These are phyloP conservation scores for Tetropium fuscum DNA, from an alignment of 2,888 invertebrate species.

Conservation along the genomic window DNA sequence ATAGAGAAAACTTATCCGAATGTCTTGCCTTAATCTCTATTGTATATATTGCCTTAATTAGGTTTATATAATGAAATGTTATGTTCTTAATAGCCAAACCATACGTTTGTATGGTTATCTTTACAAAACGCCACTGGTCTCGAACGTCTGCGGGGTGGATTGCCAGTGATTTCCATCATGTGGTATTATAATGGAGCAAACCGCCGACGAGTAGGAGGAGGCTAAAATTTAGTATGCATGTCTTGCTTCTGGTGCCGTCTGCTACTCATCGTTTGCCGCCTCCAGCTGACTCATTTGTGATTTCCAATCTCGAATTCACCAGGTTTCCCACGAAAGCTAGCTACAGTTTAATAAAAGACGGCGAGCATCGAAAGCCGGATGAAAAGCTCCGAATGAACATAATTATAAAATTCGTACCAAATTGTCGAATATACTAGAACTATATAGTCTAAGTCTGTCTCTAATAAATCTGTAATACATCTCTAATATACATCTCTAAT, in stretches of 20 bases:
- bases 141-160: constrained; percentile 29
- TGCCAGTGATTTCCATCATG: constrained; percentile 47
- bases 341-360: constrained; percentile 34
- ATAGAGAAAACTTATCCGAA: too few relatives aligned
- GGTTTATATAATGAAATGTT: too few relatives aligned
- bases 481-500: too few relatives aligned
- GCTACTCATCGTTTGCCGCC: constrained; percentile 57
- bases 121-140: constrained; percentile 12
- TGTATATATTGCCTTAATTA: too few relatives aligned
- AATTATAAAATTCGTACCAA: not conserved
- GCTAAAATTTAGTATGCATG: constrained; percentile 60
- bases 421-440: too few relatives aligned
- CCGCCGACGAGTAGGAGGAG: constrained; percentile 44
- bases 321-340: constrained; percentile 28
- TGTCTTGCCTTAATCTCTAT: too few relatives aligned
- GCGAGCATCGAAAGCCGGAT: not conserved
- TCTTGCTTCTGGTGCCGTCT: constrained; percentile 58
- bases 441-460: too few relatives aligned
- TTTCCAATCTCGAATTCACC: constrained; percentile 44
- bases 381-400: not conserved
- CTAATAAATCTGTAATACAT: too few relatives aligned
- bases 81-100: too few relatives aligned
- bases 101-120: too few relatives aligned
- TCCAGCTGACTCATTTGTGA: constrained; percentile 50
- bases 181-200: constrained; percentile 49